A percentile compares a stretch with the other conserved stretches of the same genome.
Conservation (phyloP, 2,888 invertebrate genomes). For the Rhyacophila evoluta region DNA sequence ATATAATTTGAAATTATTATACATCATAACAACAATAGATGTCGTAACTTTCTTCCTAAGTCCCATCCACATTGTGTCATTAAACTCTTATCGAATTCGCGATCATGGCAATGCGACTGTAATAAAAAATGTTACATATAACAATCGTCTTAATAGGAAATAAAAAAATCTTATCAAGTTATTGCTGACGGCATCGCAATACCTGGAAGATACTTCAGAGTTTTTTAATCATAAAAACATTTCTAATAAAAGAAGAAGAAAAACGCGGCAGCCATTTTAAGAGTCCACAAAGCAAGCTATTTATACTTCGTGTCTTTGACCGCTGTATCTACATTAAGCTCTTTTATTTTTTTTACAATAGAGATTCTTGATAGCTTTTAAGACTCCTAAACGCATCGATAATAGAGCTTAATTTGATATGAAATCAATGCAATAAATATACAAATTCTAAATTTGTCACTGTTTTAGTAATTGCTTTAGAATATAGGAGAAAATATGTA, state of each 20-base stretch:
- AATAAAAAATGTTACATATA: not conserved
- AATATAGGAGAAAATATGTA: no score
- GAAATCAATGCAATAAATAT: no score
- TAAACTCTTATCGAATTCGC: not conserved
- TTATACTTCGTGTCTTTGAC: not conserved
- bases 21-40: not conserved
- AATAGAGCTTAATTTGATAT: not conserved
- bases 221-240: not conserved
- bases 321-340: not conserved
- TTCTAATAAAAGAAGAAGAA: not conserved
- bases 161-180: not conserved
- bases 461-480: no score
- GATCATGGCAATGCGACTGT: not conserved
- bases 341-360: not conserved
- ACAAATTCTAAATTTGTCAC: no score
- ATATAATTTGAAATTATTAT: not conserved
- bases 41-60: conserved; percentile 2
- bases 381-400: not conserved
- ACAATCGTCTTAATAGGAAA: conserved; percentile 8
- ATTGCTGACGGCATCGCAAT: not conserved
- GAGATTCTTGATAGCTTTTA: not conserved
- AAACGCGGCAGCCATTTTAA: not conserved
- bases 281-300: not conserved
- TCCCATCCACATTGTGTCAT: not conserved
- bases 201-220: not conserved